Conservation (phyloP, 35 echinoderm and acorn worm species). For the Holothuria glaberrima region DNA sequence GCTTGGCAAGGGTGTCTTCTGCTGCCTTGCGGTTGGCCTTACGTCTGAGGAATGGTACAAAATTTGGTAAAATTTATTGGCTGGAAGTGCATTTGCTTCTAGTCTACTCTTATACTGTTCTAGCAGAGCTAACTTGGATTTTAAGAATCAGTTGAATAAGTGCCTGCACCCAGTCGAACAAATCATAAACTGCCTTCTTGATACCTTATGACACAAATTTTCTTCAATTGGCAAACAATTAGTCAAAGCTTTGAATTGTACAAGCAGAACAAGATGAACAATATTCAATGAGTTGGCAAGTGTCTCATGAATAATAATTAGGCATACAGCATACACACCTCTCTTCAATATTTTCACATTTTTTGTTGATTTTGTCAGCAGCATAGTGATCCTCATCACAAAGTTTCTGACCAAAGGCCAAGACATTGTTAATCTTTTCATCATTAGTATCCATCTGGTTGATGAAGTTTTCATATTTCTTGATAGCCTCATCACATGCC, state of each 20-base stretch:
- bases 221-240: too few relatives aligned
- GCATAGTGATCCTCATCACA: slow-evolving; percentile 99
- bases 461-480: slow-evolving; percentile 95
- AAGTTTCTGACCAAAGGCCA: slow-evolving; percentile 80
- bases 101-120: too few relatives aligned
- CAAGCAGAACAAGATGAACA: too few relatives aligned
- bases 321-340: slow-evolving; percentile 70
- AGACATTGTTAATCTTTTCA: slow-evolving; percentile 97
- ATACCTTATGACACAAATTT: too few relatives aligned
- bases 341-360: slow-evolving; percentile 96
- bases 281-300: not conserved
- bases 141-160: too few relatives aligned
- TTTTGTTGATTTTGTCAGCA: slow-evolving; percentile 99
- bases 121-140: too few relatives aligned
- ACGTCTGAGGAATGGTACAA: slow-evolving; percentile 66
- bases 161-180: too few relatives aligned
- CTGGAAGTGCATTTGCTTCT: too few relatives aligned
- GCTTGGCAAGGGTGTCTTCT: slow-evolving; percentile 80
- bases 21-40: slow-evolving; percentile 90
- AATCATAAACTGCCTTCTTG: too few relatives aligned
- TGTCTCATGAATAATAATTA: not conserved
- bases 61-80: not conserved
- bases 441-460: slow-evolving; percentile 93
- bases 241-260: too few relatives aligned
- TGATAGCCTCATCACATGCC: slow-evolving; percentile 97